Base-by-base conservation (phyloP, 1,140 invertebrate species). In the Camponotus vicinus region DNA sequence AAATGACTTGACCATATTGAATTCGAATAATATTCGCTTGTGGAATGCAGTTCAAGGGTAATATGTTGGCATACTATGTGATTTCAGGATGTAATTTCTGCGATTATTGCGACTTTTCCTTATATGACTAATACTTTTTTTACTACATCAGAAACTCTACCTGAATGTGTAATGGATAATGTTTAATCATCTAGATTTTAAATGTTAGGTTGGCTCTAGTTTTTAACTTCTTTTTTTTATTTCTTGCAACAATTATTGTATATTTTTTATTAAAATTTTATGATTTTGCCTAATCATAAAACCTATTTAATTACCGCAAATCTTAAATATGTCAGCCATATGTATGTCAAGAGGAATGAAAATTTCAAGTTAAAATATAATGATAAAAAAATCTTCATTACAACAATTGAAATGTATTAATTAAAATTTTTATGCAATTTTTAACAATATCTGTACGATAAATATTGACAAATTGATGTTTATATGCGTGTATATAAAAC, bases 1-100 rank as follows among this genome's bases (percentile, higher is more conserved):
- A 11, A 27, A 61, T n/a, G 3, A 34, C 7, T 32, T 71, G 3
- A 4, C 13, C 15, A 42, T 71, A 52, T 11, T 82, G 15, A 27
- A 57, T 32, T 32, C 21, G 8, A 21, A 27, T 40, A 61, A 34
- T 13, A 27, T 45, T 45, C 59, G 32, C 21, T 18, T 15, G 2
- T 67, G 18, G 40, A 63, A 83, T 73, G 40, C 55, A 18, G 32
- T 21, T 73, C 79, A 83, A 83, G 37, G 67, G 27, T 55, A 9
- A 0, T 15, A 45, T 27, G 15, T 49, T 59, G 37, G 15, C 27
- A 59, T 21, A 21, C 9, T 5, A 11, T 34, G 1, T 21, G 37
- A 82, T 75, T 61, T 49, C 27, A 27, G n/a, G 13, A 83, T 42
- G 61, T 13, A 49, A 34, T 73, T 52, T 49, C 5, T 67, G 34